phyloP scores from a whole-genome alignment of 2,797 vertebrate species.

The Syngnathus acus region DNA sequence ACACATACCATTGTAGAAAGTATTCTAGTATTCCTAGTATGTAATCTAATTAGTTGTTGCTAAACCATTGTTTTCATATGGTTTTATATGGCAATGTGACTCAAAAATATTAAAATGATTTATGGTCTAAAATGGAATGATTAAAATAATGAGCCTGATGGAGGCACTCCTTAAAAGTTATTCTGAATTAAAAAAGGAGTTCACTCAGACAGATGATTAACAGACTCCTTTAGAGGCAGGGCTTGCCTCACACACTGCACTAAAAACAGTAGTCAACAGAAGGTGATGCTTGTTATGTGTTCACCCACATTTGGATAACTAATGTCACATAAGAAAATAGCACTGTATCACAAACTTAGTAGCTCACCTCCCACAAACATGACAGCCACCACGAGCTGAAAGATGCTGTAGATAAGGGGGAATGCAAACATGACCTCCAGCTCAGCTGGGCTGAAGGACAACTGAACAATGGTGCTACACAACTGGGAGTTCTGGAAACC shows the following conservation, averaged over 20 bases:
- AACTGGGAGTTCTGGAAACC: slow-evolving; percentile 92
- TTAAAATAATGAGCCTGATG: too few relatives aligned
- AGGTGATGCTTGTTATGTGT: not conserved
- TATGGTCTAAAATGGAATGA: not conserved
- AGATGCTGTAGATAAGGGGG: slow-evolving; percentile 94
- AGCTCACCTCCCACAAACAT: slow-evolving; percentile 73
- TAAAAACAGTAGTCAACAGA: not conserved
- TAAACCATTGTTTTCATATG: too few relatives aligned
- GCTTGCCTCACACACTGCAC: not conserved
- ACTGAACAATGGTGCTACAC: slow-evolving; percentile 89
- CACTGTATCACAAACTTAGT: not conserved
- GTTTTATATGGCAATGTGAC: too few relatives aligned
- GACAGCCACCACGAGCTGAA: slow-evolving; percentile 74
- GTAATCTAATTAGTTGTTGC: too few relatives aligned
- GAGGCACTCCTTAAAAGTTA: not conserved
- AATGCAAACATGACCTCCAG: slow-evolving; percentile 87
- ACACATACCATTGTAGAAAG: too few relatives aligned
- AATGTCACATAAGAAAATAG: not conserved
- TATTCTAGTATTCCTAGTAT: too few relatives aligned
- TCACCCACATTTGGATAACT: not conserved
- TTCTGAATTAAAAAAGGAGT: not conserved
- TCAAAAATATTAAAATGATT: not conserved
- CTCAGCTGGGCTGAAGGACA: slow-evolving; percentile 81
- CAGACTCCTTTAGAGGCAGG: not conserved
- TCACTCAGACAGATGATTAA: not conserved